Conservation (phyloP, 2,888 invertebrate species). For the Brenthis ino region DNA sequence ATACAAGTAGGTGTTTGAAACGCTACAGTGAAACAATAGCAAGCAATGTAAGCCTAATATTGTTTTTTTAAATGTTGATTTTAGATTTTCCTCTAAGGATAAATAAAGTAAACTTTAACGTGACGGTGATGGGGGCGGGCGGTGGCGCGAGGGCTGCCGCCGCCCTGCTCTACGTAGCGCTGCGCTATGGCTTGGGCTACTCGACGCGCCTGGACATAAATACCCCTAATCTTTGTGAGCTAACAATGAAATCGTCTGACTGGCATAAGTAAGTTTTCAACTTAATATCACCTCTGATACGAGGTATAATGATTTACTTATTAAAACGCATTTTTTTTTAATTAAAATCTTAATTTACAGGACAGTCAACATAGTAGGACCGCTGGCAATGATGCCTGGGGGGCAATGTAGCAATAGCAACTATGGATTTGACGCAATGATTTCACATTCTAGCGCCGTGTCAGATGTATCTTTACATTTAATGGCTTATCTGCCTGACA, state of each 20-base stretch:
- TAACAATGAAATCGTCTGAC: background rate
- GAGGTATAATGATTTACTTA: no score
- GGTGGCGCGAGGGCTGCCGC: constrained; percentile 87
- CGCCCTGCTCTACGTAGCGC: constrained; percentile 88
- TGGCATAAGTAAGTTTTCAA: constrained; percentile 6
- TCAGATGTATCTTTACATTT: constrained; percentile 7
- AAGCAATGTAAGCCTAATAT: background rate
- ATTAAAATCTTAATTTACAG: constrained; percentile 7
- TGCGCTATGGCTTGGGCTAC: constrained; percentile 87
- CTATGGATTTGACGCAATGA: background rate
- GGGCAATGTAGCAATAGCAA: background rate
- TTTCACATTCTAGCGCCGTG: background rate
- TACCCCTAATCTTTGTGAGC: constrained; percentile 17
- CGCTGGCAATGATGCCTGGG: constrained; percentile 5
- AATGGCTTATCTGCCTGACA: constrained; percentile 14
- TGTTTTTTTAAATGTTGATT: background rate
- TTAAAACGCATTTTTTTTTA: no score
- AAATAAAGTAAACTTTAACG: constrained; percentile 7
- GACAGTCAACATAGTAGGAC: constrained; percentile 21
- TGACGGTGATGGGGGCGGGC: constrained; percentile 84
- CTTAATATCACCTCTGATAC: no score
- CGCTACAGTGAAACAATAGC: background rate
- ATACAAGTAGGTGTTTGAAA: no score
- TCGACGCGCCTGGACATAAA: constrained; percentile 20
- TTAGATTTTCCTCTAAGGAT: constrained; percentile 15